Base-by-base conservation (phyloP, 2,888 invertebrate species). In the Cryptocephalus moraei region DNA sequence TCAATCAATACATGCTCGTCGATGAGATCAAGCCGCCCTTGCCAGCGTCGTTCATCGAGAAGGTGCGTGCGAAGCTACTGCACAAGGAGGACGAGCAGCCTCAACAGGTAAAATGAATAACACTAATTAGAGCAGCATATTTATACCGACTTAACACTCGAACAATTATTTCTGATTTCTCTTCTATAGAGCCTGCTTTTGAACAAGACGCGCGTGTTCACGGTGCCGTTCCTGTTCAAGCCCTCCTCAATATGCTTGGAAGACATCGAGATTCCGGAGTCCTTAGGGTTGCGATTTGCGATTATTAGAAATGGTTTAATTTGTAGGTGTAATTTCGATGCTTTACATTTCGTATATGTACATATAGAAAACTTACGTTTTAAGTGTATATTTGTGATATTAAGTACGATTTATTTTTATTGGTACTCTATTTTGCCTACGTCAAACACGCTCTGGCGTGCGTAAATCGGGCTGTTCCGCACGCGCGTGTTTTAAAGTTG, bases 1-100 rank as follows among this genome's bases (percentile, higher is more conserved):
- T 67, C 46, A 66, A 49, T 54, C n/a, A n/a, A n/a, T 72, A 71
- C 50, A 91, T 91, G 0, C 89, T 91, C 0, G 85, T 86, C 0
- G 91, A 92, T 60, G 91, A 91, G 49, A 91, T 82, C 63, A 91
- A 92, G 60, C 86, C 86, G 52, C 77, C 86, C 41, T 88, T 92
- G 42, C 86, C 91, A 0, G 76, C 82, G 10, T 77, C 84, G 39
- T 92, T 92, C 66, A 91, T 92, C 47, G 79, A 83, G 53, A 86
- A 86, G 70, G 87, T 91, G 31, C 76, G 79, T 77, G 97, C 38
- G n/a, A 89, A 88, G 6, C 83, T 90, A 8, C 83, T 91, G 56
- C 81, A 82, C 62, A 69, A 75, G n/a, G 36, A 43, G 4, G 43
- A 41, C 3, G 22, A 2, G 44, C 57, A 64, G 45, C 61, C 62